These are phyloP conservation scores for Pteromalus puparum DNA, from an alignment of 1,140 invertebrate species.

Conservation along the genomic window DNA sequence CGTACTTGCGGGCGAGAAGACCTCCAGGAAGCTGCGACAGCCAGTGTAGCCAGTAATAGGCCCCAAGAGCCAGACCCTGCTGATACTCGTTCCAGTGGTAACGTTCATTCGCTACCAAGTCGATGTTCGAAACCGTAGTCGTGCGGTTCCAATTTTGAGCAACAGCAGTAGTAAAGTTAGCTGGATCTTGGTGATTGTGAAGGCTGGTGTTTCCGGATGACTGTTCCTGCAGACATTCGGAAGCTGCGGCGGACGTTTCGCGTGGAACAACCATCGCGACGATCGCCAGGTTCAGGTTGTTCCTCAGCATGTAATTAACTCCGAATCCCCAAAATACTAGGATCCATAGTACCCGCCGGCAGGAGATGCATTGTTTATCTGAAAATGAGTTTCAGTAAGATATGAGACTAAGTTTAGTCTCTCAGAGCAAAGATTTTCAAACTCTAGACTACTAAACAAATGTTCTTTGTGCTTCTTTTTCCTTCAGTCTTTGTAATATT, in stretches of 20 bases:
- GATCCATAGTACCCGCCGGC: constrained; percentile 78
- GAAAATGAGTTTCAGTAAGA: not conserved
- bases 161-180: not conserved
- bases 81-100: constrained; percentile 82
- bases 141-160: not conserved
- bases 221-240: constrained; percentile 57
- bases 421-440: too few relatives aligned
- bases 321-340: constrained; percentile 84
- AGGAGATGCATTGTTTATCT: constrained; percentile 63
- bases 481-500: too few relatives aligned
- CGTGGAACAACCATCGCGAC: constrained; percentile 85
- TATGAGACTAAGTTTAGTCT: too few relatives aligned
- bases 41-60: constrained; percentile 87
- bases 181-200: not conserved
- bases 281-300: constrained; percentile 91
- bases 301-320: constrained; percentile 87
- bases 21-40: constrained; percentile 85
- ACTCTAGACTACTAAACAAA: too few relatives aligned
- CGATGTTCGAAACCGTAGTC: not conserved
- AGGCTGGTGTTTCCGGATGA: constrained; percentile 21
- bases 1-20: constrained; percentile 81
- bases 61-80: constrained; percentile 82
- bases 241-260: constrained; percentile 55
- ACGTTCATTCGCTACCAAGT: too few relatives aligned
- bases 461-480: too few relatives aligned